Conservation (phyloP, 2,797 vertebrate genomes). For the Acipenser oxyrinchus region DNA sequence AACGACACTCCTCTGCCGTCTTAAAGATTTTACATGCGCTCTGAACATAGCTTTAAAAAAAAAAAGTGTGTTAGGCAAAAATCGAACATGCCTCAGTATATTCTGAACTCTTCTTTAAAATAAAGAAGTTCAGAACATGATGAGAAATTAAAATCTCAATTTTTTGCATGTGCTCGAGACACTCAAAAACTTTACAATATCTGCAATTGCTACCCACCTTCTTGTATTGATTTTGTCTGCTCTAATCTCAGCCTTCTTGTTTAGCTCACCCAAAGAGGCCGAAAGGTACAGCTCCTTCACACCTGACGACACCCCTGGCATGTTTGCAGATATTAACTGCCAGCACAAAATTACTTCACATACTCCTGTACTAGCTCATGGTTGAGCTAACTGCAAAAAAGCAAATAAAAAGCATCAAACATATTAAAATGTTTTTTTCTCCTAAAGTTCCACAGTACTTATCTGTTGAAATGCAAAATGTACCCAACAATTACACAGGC, state of each 20-base stretch:
- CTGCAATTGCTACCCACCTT: slow-evolving; percentile 50
- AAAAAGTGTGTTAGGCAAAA: not conserved
- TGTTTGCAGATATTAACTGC: slow-evolving; percentile 43
- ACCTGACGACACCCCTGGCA: slow-evolving; percentile 85
- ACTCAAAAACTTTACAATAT: not conserved
- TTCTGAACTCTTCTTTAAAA: no score
- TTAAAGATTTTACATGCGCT: slow-evolving; percentile 95
- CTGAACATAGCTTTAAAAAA: slow-evolving; percentile 78
- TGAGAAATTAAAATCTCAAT: not conserved
- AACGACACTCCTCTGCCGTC: slow-evolving; percentile 83
- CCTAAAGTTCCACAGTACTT: not conserved
- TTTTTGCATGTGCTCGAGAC: not conserved
- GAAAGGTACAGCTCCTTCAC: slow-evolving; percentile 89
- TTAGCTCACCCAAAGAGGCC: slow-evolving; percentile 86
- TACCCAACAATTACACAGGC: no score
- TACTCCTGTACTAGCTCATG: slow-evolving; percentile 16
- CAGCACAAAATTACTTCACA: slow-evolving; percentile 28
- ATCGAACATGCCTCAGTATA: no score
- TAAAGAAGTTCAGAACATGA: no score
- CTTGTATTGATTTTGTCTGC: slow-evolving; percentile 81
- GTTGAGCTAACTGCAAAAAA: slow-evolving; percentile 32
- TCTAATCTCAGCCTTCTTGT: slow-evolving; percentile 91
- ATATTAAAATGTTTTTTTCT: not conserved
- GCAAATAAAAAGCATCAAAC: not conserved
- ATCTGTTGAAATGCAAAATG: no score